A percentile compares a stretch with the other conserved stretches of the same genome.
Evolutionary conservation across 2,113 vertebrate genomes (phyloP).

Genomic region (Crotalus horridus): DNA sequence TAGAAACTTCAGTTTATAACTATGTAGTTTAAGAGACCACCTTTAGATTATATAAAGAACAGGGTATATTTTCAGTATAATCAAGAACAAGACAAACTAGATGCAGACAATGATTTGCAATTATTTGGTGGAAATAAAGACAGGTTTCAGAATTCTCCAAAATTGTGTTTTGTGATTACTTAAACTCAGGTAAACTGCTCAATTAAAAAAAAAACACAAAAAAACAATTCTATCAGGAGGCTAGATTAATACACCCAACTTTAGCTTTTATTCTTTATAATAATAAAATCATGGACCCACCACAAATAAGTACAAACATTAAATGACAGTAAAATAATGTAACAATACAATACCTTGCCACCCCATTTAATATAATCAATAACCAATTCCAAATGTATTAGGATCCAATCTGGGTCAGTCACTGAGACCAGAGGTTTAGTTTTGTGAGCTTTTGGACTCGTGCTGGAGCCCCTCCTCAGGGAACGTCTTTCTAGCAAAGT

Average conservation of each 20-base stretch:
- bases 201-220: neutral
- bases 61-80: neutral
- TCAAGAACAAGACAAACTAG: neutral
- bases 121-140: neutral
- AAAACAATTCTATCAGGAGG: neutral
- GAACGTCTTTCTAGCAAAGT: too few relatives aligned
- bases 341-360: neutral
- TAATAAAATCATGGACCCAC: neutral
- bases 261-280: neutral
- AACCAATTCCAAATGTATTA: neutral
- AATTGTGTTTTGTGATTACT: neutral
- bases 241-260: neutral
- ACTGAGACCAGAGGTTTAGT: too few relatives aligned
- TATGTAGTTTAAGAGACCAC: neutral
- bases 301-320: neutral
- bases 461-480: too few relatives aligned
- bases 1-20: neutral
- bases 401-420: neutral
- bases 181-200: neutral
- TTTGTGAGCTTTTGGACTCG: too few relatives aligned
- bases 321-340: neutral
- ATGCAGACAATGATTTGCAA: neutral
- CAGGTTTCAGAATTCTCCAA: neutral
- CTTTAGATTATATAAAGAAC: neutral
- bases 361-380: neutral